A percentile compares a stretch with the other conserved stretches of the same genome.
phyloP scores from a whole-genome alignment of 1,140 invertebrate genomes.

The Psilanteris sp. region DNA sequence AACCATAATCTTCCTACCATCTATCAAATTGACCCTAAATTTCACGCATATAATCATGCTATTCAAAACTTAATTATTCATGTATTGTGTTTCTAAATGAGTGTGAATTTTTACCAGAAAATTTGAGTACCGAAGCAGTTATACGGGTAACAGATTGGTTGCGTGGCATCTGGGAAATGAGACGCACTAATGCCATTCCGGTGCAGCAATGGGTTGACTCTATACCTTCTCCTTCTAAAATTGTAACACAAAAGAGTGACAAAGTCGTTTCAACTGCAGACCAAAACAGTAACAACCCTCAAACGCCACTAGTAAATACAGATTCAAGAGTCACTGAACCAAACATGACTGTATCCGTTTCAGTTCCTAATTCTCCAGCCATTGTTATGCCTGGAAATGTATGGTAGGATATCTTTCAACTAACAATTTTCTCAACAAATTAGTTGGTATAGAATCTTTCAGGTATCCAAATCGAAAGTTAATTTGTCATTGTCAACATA shows the following conservation, averaged over 20 bases:
- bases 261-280: neutral
- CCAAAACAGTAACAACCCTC: constrained; percentile 1
- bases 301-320: constrained; percentile 9
- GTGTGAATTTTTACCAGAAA: constrained; percentile 66
- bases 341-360: constrained; percentile 74
- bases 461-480: no score
- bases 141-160: constrained; percentile 75
- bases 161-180: constrained; percentile 77
- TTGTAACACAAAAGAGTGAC: constrained; percentile 26
- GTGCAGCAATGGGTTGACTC: constrained; percentile 80
- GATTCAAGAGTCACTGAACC: constrained; percentile 56
- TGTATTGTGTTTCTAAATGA: constrained; percentile 24
- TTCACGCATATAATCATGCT: no score
- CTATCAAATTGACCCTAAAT: no score
- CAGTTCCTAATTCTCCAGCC: constrained; percentile 71
- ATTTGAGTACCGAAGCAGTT: constrained; percentile 73
- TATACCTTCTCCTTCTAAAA: constrained; percentile 71
- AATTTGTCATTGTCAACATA: no score
- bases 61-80: no score
- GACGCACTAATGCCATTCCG: constrained; percentile 69
- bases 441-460: no score
- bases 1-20: no score
- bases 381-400: constrained; percentile 64
- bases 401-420: constrained; percentile 68
- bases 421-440: no score